Evolutionary conservation across 2,797 vertebrate species (phyloP).

Genomic region (Choloepus didactylus): DNA sequence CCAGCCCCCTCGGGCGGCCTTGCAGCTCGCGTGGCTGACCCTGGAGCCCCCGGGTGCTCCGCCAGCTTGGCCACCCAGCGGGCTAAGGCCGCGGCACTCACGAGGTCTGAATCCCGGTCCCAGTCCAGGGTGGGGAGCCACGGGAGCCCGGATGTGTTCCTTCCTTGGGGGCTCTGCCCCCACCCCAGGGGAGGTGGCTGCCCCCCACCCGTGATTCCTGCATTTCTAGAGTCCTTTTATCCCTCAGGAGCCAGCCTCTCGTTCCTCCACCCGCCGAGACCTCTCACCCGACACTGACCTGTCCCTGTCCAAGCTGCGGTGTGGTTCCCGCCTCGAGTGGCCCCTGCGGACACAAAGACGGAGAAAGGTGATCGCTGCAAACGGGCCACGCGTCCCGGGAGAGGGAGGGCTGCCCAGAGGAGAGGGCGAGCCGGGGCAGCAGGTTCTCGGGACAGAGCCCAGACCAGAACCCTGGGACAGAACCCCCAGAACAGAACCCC

Average conservation of each 20-base stretch:
- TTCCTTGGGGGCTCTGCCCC: background rate
- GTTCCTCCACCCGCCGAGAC: too few relatives aligned
- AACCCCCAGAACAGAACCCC: too few relatives aligned
- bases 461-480: too few relatives aligned
- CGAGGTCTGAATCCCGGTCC: rapidly evolving
- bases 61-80: background rate
- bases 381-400: too few relatives aligned
- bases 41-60: too few relatives aligned
- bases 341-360: background rate
- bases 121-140: rapidly evolving
- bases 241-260: background rate
- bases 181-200: background rate
- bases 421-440: too few relatives aligned
- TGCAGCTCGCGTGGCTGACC: too few relatives aligned
- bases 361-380: too few relatives aligned
- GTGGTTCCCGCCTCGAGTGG: background rate
- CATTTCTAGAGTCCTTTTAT: rapidly evolving
- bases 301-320: background rate
- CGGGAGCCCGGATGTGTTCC: background rate
- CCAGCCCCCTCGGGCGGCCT: background rate
- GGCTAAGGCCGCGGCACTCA: background rate
- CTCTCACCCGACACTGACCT: background rate
- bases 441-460: too few relatives aligned
- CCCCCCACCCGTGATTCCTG: background rate
- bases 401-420: too few relatives aligned